Percentiles rank a stretch among this genome's conserved stretches.
These are phyloP conservation scores for Diorhabda sublineata DNA, from an alignment of 1,140 invertebrate species.

Conservation along the genomic window DNA sequence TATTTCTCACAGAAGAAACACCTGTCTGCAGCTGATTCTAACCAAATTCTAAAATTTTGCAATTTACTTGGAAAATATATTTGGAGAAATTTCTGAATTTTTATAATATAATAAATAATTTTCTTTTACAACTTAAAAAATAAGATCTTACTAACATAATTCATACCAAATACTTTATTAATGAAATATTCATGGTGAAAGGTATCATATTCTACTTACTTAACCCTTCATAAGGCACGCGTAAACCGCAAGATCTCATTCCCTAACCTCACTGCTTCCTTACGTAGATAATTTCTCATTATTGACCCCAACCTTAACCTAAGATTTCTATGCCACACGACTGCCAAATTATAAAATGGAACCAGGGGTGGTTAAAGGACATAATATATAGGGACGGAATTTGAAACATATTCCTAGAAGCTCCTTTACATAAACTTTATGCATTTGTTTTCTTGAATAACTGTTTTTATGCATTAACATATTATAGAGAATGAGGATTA, in stretches of 20 bases:
- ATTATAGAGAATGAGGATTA: too few species aligned
- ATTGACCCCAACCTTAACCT: conserved; percentile 15
- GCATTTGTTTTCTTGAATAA: too few species aligned
- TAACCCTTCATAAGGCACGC: conserved; percentile 3
- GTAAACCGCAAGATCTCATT: conserved; percentile 10
- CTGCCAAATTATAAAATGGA: conserved; percentile 6
- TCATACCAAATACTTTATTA: conserved; percentile 1
- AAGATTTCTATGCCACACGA: conserved; percentile 7
- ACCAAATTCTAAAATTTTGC: too few species aligned
- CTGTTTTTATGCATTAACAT: too few species aligned
- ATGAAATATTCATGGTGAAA: conserved; percentile 1
- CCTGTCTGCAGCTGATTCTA: too few species aligned
- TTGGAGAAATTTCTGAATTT: too few species aligned
- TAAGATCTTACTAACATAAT: background rate
- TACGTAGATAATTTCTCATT: conserved; percentile 9
- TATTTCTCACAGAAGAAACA: background rate
- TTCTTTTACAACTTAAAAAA: background rate
- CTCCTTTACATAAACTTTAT: too few species aligned
- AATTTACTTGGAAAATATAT: too few species aligned
- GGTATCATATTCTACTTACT: background rate
- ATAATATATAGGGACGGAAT: background rate
- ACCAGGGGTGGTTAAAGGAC: background rate
- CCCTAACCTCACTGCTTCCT: conserved; percentile 5
- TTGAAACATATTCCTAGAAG: too few species aligned
- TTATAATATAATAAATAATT: background rate